Conservation (phyloP, 2,888 invertebrate genomes). For the Deilephila porcellus region DNA sequence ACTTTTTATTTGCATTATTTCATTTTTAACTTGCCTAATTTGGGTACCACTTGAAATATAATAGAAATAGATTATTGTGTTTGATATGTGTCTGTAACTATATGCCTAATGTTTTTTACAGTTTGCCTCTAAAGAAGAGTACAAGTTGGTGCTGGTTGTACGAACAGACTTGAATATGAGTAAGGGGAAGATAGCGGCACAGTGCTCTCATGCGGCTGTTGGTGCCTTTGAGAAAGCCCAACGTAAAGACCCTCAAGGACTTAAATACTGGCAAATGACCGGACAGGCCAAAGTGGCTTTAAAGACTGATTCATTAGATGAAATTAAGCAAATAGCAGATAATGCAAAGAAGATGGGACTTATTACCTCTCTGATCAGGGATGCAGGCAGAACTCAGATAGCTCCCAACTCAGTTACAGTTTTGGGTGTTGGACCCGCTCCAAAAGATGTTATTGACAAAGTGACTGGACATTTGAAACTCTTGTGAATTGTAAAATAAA, state of each 20-base stretch:
- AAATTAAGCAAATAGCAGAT: slow-evolving; percentile 87
- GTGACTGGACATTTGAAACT: slow-evolving; percentile 95
- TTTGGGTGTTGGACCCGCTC: slow-evolving; percentile 96
- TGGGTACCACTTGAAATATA: no score
- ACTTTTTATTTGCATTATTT: no score
- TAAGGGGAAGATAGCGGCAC: slow-evolving; percentile 97
- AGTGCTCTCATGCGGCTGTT: slow-evolving; percentile 97
- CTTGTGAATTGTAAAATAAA: slow-evolving; percentile 79
- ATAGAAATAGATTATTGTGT: no score
- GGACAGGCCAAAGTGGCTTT: slow-evolving; percentile 96
- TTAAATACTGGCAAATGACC: slow-evolving; percentile 84
- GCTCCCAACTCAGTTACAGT: slow-evolving; percentile 95
- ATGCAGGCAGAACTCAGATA: slow-evolving; percentile 97
- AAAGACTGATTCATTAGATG: slow-evolving; percentile 90
- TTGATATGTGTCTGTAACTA: not conserved
- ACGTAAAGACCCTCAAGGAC: slow-evolving; percentile 84
- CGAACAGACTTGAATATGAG: slow-evolving; percentile 97
- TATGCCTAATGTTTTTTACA: slow-evolving; percentile 51
- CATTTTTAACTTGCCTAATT: no score
- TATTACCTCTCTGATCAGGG: slow-evolving; percentile 90
- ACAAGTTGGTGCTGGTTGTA: slow-evolving; percentile 94
- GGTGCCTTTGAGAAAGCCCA: slow-evolving; percentile 91
- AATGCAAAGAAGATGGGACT: slow-evolving; percentile 89
- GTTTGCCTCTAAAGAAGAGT: slow-evolving; percentile 82
- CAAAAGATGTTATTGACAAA: slow-evolving; percentile 89